Evolutionary conservation across 2,888 invertebrate species (phyloP).

Genomic region (Antitype chi): DNA sequence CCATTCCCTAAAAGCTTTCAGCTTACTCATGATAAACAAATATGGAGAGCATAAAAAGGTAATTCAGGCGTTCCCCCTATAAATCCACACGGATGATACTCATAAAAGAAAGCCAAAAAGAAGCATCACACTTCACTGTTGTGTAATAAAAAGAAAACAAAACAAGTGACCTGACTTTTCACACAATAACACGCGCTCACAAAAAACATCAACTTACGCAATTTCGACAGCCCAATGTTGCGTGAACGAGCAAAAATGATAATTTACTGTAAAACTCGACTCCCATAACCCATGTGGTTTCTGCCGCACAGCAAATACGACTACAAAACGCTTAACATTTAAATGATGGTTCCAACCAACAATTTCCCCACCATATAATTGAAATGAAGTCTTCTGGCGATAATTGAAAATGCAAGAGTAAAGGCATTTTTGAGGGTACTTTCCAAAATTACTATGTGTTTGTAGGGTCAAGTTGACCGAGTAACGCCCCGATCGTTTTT

Average conservation of each 20-base stretch:
- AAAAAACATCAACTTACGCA: constrained; percentile 62
- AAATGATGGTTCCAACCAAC: constrained; percentile 74
- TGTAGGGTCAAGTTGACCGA: constrained; percentile 66
- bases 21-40: constrained; percentile 18
- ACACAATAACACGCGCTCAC: constrained; percentile 60
- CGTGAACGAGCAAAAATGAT: constrained; percentile 69
- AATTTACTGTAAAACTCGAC: constrained; percentile 64
- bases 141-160: constrained; percentile 61
- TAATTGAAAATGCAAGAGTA: constrained; percentile 75
- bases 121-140: constrained; percentile 35
- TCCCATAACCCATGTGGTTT: constrained; percentile 72
- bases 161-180: constrained; percentile 64
- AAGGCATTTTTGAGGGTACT: constrained; percentile 70
- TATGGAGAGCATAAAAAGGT: constrained; percentile 7
- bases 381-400: constrained; percentile 75
- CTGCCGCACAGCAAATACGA: constrained; percentile 70
- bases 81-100: constrained; percentile 16
- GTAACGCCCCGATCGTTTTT: constrained; percentile 59
- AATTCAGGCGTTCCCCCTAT: constrained; percentile 15
- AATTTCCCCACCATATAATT: constrained; percentile 78
- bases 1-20: neutral
- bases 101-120: constrained; percentile 15
- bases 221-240: constrained; percentile 58
- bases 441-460: constrained; percentile 76
- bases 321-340: constrained; percentile 67